Percentiles rank a stretch among this genome's conserved stretches.
phyloP scores from a whole-genome alignment of 92 coral and sea anemone species.

The Actinernus sp. region DNA sequence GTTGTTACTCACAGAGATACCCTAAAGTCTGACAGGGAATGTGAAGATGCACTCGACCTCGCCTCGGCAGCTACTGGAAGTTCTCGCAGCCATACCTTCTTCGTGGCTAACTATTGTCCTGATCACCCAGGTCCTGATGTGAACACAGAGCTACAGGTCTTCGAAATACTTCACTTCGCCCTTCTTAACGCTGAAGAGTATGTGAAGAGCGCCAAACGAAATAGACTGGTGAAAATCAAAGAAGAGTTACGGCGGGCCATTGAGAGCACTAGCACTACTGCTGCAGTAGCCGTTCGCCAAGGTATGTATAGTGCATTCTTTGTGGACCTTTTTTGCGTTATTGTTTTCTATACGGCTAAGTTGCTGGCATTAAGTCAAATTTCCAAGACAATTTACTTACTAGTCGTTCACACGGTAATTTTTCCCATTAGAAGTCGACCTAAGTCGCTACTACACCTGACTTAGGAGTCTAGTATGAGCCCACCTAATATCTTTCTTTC shows the following conservation, averaged over 20 bases:
- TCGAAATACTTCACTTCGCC: conserved; percentile 62
- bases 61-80: conserved; percentile 81
- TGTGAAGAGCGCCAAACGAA: conserved; percentile 55
- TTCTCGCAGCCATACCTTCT: conserved; percentile 52
- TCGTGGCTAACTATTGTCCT: conserved; percentile 67
- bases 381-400: no score
- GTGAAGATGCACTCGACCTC: conserved; percentile 17
- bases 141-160: conserved; percentile 53
- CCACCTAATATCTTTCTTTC: no score
- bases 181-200: conserved; percentile 58
- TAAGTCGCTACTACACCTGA: no score
- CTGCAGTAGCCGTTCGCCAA: neutral
- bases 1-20: conserved; percentile 67
- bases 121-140: conserved; percentile 32
- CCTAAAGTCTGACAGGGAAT: conserved; percentile 18
- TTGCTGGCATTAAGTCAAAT: no score
- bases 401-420: no score
- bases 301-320: no score
- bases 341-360: no score
- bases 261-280: neutral
- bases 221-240: conserved; percentile 16
- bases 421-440: no score
- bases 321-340: no score
- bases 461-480: no score
- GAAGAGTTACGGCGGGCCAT: conserved; percentile 1